A percentile compares a stretch with the other conserved stretches of the same genome.
Conservation (phyloP, 2,113 vertebrate species). For the Campylomormyrus numenius region DNA sequence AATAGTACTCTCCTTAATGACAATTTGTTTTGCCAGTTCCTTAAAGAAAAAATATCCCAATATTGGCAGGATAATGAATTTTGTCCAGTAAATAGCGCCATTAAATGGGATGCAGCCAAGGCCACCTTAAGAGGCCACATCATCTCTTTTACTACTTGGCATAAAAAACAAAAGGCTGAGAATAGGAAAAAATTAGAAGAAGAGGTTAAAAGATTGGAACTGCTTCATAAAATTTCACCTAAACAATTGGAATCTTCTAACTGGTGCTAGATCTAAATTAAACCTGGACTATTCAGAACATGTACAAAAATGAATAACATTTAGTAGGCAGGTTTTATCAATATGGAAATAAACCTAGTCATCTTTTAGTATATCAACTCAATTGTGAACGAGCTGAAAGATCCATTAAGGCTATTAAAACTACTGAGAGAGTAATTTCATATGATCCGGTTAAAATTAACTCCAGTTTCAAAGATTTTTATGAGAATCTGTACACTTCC, state of each 20-base stretch:
- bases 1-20: neutral
- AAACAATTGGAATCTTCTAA: neutral
- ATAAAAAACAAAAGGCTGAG: neutral
- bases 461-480: neutral
- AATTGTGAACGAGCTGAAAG: neutral
- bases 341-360: neutral
- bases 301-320: neutral
- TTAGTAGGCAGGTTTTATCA: neutral
- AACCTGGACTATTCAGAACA: neutral
- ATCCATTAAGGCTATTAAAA: neutral
- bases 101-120: neutral
- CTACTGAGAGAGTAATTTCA: neutral
- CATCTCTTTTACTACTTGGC: neutral
- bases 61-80: neutral
- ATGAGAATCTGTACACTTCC: neutral
- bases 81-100: neutral
- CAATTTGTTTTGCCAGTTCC: neutral
- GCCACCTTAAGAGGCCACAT: neutral
- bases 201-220: neutral
- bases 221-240: neutral
- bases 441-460: neutral
- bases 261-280: neutral
- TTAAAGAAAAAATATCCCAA: neutral
- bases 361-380: neutral
- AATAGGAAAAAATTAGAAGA: neutral